These are phyloP conservation scores for Sakesphorus luctuosus DNA, from an alignment of 2,113 vertebrate genomes.

Conservation along the genomic window DNA sequence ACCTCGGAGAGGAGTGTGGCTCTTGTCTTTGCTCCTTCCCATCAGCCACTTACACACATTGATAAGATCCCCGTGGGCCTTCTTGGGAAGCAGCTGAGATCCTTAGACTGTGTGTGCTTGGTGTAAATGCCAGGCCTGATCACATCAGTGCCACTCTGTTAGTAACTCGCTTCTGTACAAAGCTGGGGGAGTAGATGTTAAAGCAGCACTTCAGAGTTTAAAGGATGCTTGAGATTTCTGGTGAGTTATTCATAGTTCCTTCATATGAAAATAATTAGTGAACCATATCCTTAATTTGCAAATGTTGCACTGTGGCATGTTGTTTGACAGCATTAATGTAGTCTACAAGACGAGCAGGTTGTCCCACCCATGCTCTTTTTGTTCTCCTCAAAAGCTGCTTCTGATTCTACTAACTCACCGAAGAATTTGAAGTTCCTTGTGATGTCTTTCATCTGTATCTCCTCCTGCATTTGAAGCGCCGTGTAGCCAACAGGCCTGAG, in stretches of 20 bases:
- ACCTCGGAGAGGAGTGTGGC: background rate
- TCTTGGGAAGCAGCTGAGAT: background rate
- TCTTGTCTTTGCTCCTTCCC: background rate
- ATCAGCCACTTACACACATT: fast-evolving
- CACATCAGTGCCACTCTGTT: background rate
- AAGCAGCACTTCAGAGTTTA: background rate
- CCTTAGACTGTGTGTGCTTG: background rate
- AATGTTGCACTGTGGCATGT: background rate
- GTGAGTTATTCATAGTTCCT: background rate
- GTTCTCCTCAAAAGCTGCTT: background rate
- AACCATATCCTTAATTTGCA: background rate
- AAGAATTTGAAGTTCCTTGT: background rate
- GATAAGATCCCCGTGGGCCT: background rate
- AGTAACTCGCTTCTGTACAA: background rate
- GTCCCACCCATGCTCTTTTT: background rate
- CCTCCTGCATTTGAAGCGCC: background rate
- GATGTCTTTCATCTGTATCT: background rate
- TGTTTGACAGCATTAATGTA: background rate
- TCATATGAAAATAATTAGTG: background rate
- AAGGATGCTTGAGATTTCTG: background rate
- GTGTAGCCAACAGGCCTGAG: background rate
- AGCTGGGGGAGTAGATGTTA: background rate
- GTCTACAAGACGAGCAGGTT: background rate
- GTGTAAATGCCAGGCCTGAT: background rate
- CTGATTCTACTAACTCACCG: background rate